phyloP scores from a whole-genome alignment of 2,797 vertebrate species.

The Peromyscus attwateri region DNA sequence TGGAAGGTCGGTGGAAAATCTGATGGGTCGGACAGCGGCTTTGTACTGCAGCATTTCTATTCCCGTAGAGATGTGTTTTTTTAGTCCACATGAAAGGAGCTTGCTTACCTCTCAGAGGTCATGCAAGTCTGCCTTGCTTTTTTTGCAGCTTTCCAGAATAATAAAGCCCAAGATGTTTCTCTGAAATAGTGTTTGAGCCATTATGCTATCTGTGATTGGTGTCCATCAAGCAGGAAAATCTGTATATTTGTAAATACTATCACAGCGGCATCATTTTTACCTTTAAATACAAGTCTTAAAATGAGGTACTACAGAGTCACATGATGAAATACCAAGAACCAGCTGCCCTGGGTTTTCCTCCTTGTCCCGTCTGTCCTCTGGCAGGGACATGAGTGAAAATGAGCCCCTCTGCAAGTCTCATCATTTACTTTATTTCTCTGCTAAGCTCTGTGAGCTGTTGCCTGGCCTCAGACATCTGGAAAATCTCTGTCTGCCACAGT shows the following conservation, averaged over 20 bases:
- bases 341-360: not conserved
- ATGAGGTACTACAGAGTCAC: not conserved
- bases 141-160: not conserved
- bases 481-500: not conserved
- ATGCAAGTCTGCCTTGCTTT: not conserved
- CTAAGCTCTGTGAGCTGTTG: not conserved
- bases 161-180: conserved; percentile 41
- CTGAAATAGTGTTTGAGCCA: conserved; percentile 39
- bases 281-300: conserved; percentile 14
- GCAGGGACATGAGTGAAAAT: not conserved
- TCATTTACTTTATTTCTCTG: not conserved
- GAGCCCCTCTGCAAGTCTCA: not conserved
- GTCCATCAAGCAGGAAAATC: conserved; percentile 30
- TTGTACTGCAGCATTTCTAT: not conserved
- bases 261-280: conserved; percentile 13
- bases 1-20: not conserved
- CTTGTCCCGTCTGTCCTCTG: not conserved
- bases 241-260: conserved; percentile 48
- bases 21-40: not conserved
- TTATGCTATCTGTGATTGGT: not conserved
- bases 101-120: conserved; percentile 33
- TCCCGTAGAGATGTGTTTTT: conserved; percentile 2
- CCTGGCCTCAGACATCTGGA: not conserved
- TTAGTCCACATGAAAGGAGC: not conserved
- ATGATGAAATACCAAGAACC: not conserved